Evolutionary conservation across 2,797 vertebrate genomes (phyloP), one percentile per base, ranked within the genome.

Genomic region (Simalia tracyae): DNA sequence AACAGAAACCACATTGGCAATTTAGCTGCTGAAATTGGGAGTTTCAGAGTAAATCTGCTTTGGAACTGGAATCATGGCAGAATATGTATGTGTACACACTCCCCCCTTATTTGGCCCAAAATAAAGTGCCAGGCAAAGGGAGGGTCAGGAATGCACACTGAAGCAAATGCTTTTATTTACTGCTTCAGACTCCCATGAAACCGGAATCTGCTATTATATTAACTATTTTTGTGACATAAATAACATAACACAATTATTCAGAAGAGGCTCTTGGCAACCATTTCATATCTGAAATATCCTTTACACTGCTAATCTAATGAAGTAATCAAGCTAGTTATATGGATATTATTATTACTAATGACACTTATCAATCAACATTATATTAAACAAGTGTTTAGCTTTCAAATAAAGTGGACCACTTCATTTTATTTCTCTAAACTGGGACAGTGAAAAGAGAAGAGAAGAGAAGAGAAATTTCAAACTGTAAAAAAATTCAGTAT

Each of bases 21-120:
- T 95, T 68, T 93, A 91, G 94, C 0, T 28, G 94, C 88, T 94
- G 94, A 95, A 94, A 92, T 87, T 93, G 68, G 88, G 90, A 42
- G 54, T 92, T 95, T 95, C 68, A 60, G 90, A 94, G 85, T 88
- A 95, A 94, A 97, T 95, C 91, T 91, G 91, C 89, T 31, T 95
- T 86, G 91, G 91, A 90, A 87, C 95, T 90, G 90, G 91, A 93
- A 64, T 42, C 95, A 93, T 63, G 92, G 88, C 87, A 95, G 66
- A 76, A 93, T 59, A 0, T 0, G 0, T 81, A 94, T 24, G 26
- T 66, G 54, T 76, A 76, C 4, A 84, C 61, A 64, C 56, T 87
- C 66, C 15, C 6, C 64, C 90, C 57, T 92, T 72, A 63, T 81
- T 42, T 1, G 54, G 89, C 56, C 14, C 14, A 93, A 94, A 63